Evolutionary conservation across 2,888 invertebrate genomes (phyloP).

Genomic region (Acronicta aceris): DNA sequence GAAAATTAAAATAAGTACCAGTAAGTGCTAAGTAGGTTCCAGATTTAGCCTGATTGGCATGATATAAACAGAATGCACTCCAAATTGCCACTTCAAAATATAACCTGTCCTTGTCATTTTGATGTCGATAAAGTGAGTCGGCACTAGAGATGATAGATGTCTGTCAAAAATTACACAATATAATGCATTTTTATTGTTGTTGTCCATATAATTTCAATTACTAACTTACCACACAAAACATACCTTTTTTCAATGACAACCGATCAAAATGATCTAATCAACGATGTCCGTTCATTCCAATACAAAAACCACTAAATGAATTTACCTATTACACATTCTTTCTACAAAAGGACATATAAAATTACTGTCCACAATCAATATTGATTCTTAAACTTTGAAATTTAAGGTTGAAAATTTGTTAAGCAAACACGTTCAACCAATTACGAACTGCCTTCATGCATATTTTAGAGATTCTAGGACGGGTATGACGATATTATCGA

Average conservation of each 20-base stretch:
- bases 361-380: conserved; percentile 11
- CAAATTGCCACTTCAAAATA: too few relatives aligned
- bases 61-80: too few relatives aligned
- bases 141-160: too few relatives aligned
- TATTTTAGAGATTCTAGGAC: conserved; percentile 60
- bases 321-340: conserved; percentile 28
- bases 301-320: conserved; percentile 38
- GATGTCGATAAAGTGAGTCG: too few relatives aligned
- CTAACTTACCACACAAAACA: background rate
- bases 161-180: too few relatives aligned
- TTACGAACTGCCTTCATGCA: conserved; percentile 55
- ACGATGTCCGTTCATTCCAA: conserved; percentile 13
- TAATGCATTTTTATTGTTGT: too few relatives aligned
- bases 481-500: conserved; percentile 58
- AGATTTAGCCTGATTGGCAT: too few relatives aligned
- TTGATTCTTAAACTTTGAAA: conserved; percentile 11
- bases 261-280: conserved; percentile 12
- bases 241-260: conserved; percentile 3
- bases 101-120: too few relatives aligned
- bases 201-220: background rate
- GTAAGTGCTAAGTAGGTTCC: too few relatives aligned
- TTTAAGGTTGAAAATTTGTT: conserved; percentile 31
- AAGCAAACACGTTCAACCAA: conserved; percentile 42
- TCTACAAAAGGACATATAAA: conserved; percentile 12
- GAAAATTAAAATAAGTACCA: too few relatives aligned